Evolutionary conservation across 92 coral and sea anemone species (phyloP).

Genomic region (Heliopora coerulea): DNA sequence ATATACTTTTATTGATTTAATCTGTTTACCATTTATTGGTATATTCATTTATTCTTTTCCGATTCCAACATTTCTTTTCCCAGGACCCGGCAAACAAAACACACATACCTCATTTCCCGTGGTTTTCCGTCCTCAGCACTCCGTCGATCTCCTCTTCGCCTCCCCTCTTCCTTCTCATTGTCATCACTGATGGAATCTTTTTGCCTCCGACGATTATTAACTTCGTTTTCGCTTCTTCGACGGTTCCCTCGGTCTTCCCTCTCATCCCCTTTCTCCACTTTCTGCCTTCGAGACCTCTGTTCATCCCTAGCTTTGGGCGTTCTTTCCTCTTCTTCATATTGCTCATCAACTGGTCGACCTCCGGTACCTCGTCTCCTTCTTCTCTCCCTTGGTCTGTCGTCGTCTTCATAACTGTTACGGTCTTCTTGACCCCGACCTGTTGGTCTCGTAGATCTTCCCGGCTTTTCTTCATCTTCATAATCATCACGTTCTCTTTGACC

Average conservation of each 20-base stretch:
- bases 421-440: background rate
- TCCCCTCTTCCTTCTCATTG: background rate
- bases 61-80: too few relatives aligned
- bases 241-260: background rate
- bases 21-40: too few relatives aligned
- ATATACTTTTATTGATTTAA: too few relatives aligned
- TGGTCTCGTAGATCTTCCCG: background rate
- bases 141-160: background rate
- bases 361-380: background rate
- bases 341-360: background rate
- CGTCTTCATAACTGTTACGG: background rate
- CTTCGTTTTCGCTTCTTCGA: background rate
- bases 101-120: background rate
- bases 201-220: background rate
- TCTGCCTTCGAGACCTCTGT: background rate
- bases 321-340: background rate
- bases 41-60: too few relatives aligned
- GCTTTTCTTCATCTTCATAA: constrained; percentile 7
- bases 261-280: constrained; percentile 10
- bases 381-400: background rate
- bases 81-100: too few relatives aligned
- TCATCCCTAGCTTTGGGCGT: background rate
- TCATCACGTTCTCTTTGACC: background rate
- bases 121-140: background rate
- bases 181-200: background rate